Conservation (phyloP, 2,113 vertebrate genomes). For the Aptenodytes forsteri region DNA sequence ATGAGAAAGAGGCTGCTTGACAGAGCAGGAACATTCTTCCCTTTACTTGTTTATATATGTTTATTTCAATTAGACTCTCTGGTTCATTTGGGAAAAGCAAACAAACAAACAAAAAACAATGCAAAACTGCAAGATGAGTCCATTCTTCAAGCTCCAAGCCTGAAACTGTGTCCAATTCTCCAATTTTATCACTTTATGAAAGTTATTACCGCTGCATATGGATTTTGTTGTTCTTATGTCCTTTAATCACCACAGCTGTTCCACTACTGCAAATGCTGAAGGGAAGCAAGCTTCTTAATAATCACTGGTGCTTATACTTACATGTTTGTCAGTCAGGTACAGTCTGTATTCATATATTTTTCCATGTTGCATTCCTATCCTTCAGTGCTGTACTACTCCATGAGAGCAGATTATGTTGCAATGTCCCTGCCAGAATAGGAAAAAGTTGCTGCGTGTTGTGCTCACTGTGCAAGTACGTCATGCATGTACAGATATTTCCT, state of each 20-base stretch:
- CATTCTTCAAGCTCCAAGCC: background rate
- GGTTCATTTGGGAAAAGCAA: background rate
- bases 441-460: background rate
- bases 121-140: background rate
- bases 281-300: background rate
- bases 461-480: background rate
- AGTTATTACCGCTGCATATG: background rate
- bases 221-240: background rate
- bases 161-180: background rate
- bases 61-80: background rate
- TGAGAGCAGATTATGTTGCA: background rate
- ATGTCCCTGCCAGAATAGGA: background rate
- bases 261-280: background rate
- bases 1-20: background rate
- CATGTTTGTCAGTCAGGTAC: background rate
- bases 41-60: background rate
- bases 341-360: background rate
- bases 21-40: background rate
- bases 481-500: background rate
- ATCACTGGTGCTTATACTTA: background rate
- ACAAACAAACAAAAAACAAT: background rate
- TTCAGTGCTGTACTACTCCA: background rate
- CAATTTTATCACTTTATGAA: background rate
- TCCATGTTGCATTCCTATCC: background rate
- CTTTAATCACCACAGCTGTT: background rate